These are phyloP conservation scores for Cladorhizidae sp. DNA, from an alignment of 37 sponge, comb jelly and placozoan species.

Conservation along the genomic window DNA sequence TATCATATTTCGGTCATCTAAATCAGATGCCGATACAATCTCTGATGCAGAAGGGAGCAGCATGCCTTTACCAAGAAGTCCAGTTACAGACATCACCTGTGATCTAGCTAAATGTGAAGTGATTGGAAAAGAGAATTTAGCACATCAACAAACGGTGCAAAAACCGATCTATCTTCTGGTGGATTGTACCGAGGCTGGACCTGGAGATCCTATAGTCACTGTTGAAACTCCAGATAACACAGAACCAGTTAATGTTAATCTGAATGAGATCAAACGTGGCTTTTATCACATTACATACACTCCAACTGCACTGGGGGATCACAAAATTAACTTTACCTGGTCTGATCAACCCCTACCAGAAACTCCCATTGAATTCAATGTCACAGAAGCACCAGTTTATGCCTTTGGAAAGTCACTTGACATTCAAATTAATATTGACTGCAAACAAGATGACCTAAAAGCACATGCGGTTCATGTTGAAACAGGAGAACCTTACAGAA, in stretches of 20 bases:
- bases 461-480: conserved; percentile 28
- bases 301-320: not conserved
- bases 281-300: conserved; percentile 14
- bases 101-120: conserved; percentile 41
- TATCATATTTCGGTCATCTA: too few relatives aligned
- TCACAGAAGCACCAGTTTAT: not conserved
- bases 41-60: conserved; percentile 8
- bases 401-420: conserved; percentile 29
- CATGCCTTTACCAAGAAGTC: too few relatives aligned
- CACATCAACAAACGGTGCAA: not conserved
- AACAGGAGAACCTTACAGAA: conserved; percentile 32
- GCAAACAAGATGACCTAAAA: conserved; percentile 37
- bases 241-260: not conserved
- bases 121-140: conserved; percentile 10
- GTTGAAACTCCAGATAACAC: not conserved
- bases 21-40: too few relatives aligned
- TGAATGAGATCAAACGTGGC: not conserved
- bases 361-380: conserved; percentile 36
- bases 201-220: conserved; percentile 26
- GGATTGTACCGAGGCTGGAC: conserved; percentile 27
- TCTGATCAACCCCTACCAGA: not conserved
- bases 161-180: conserved; percentile 3
- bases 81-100: too few relatives aligned
- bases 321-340: conserved; percentile 36
- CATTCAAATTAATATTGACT: conserved; percentile 18